Conservation (phyloP, 2,113 vertebrate genomes). For the Ameiurus melas region DNA sequence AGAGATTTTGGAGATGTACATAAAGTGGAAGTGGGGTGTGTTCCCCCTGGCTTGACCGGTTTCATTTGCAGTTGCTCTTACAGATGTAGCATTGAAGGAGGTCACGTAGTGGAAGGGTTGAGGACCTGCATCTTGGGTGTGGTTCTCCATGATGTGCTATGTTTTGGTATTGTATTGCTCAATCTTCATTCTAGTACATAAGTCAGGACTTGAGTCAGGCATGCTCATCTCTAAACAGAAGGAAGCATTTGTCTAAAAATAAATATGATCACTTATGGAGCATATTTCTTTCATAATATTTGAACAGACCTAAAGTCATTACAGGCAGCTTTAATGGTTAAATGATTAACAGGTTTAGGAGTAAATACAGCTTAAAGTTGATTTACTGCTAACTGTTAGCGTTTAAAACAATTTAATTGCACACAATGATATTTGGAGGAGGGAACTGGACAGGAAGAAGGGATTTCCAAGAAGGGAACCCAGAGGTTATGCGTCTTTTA, state of each 20-base stretch:
- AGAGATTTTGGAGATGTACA: not conserved
- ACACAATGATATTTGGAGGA: not conserved
- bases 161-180: conserved; percentile 7
- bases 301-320: not conserved
- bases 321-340: not conserved
- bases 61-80: not conserved
- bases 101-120: not conserved
- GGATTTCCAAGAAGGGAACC: not conserved
- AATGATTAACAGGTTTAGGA: not conserved
- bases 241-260: too few species aligned
- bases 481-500: too few species aligned
- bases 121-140: conserved; percentile 9
- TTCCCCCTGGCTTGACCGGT: not conserved
- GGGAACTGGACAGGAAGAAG: not conserved
- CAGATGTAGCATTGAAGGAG: not conserved
- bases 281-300: not conserved
- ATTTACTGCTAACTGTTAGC: not conserved
- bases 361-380: not conserved
- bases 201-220: conserved; percentile 25
- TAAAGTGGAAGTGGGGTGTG: not conserved
- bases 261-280: not conserved
- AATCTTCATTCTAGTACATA: conserved; percentile 27
- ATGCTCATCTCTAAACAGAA: not conserved
- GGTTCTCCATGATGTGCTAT: conserved; percentile 23
- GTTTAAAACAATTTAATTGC: not conserved